Percentiles rank a stretch among this genome's conserved stretches.
phyloP scores from a whole-genome alignment of 2,888 invertebrate species.

The Phyto melanocephala region DNA sequence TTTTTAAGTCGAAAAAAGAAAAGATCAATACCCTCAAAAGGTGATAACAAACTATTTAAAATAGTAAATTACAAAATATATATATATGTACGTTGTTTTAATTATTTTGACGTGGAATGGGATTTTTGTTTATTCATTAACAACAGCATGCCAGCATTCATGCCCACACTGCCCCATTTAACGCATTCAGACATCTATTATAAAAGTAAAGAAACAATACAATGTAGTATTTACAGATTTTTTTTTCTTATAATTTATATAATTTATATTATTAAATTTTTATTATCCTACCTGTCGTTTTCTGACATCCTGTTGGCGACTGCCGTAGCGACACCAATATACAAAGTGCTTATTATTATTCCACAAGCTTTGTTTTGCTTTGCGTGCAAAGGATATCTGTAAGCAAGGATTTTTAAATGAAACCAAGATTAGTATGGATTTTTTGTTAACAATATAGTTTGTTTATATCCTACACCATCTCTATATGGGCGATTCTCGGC shows the following conservation, averaged over 20 bases:
- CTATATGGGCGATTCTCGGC: conserved; percentile 40
- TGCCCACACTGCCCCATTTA: conserved; percentile 86
- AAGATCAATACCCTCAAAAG: conserved; percentile 22
- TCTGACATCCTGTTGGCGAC: conserved; percentile 84
- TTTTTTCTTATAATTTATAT: background rate
- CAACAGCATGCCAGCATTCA: conserved; percentile 84
- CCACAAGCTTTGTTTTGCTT: conserved; percentile 78
- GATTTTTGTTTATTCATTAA: conserved; percentile 80
- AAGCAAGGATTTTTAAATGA: conserved; percentile 27
- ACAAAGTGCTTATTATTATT: conserved; percentile 83
- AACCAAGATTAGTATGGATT: conserved; percentile 23
- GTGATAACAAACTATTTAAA: too few relatives aligned
- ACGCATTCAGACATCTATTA: conserved; percentile 86
- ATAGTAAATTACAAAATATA: too few relatives aligned
- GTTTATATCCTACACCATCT: conserved; percentile 54
- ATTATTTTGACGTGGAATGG: conserved; percentile 70
- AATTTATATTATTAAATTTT: too few relatives aligned
- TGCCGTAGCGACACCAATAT: conserved; percentile 86
- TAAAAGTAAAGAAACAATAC: background rate
- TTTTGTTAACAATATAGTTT: conserved; percentile 9
- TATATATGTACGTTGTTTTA: background rate
- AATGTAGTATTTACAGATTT: too few relatives aligned
- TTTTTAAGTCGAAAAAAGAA: background rate
- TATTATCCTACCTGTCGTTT: conserved; percentile 83
- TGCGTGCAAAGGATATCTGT: conserved; percentile 77